Conservation (phyloP, 2,797 vertebrate species). For the Phataginus tetradactyla region DNA sequence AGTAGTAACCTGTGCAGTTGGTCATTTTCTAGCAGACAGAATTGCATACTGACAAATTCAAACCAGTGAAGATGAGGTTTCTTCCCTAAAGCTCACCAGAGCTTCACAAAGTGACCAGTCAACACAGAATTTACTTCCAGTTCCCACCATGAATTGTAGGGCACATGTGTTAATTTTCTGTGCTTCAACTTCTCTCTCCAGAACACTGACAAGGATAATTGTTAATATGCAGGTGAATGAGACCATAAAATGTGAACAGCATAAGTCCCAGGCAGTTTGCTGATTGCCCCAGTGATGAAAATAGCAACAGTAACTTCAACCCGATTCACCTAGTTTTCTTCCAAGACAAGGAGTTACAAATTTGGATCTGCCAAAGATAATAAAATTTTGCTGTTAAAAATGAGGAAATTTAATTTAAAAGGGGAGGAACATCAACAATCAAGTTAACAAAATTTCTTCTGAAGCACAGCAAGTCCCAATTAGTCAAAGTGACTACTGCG, state of each 20-base stretch:
- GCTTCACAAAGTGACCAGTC: neutral
- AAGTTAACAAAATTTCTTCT: neutral
- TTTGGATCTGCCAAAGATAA: neutral
- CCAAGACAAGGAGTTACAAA: neutral
- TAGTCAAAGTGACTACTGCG: neutral
- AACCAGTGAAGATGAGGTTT: neutral
- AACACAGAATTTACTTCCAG: neutral
- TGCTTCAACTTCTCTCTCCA: neutral
- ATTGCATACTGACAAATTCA: neutral
- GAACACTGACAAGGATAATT: fast-evolving
- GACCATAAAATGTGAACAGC: neutral
- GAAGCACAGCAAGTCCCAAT: neutral
- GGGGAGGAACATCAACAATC: neutral
- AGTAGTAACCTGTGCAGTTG: neutral
- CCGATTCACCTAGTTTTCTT: neutral
- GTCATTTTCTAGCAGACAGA: neutral
- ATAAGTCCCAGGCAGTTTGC: neutral
- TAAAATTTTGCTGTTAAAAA: neutral
- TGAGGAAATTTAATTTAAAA: neutral
- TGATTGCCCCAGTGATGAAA: neutral
- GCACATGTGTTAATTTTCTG: neutral
- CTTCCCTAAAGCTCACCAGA: neutral
- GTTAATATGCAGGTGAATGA: neutral
- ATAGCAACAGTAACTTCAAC: neutral
- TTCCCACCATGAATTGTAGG: neutral